Evolutionary conservation across 2,113 vertebrate genomes (phyloP), one percentile per base, ranked within the genome.

Genomic region (Meles meles): DNA sequence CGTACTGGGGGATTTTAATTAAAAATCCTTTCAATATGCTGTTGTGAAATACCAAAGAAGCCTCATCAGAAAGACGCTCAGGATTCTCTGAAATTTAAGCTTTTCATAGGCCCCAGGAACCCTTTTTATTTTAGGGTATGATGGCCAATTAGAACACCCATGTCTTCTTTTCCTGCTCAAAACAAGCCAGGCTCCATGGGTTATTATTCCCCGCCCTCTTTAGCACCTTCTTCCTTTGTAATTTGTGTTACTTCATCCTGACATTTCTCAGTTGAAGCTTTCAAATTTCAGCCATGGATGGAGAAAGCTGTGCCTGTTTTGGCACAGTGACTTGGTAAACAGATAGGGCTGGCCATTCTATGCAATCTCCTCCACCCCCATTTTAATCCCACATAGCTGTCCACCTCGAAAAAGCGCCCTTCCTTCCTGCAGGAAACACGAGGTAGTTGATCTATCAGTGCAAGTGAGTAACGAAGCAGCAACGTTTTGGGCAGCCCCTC

Each of bases 11-110:
- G 37, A n/a, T 92, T 96, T 94, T 94, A 97, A 97, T 96, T 96
- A 93, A 95, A 93, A 94, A 55, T 21, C 71, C 67, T 97, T 89
- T 88, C 80, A 88, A 96, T 89, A 92, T 21, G 87, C 29, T 71
- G 29, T 25, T 91, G 90, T 92, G 93, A 97, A 92, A 94, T 97
- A 95, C 72, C 98, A 88, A 97, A 97, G 59, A 79, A 81, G 63
- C 34, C 44, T 96, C 92, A 82, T 85, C 31, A 55, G 96, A 72
- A 95, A 25, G 37, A n/a, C 93, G 25, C 15, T 61, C 1, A 5
- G 14, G 7, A 6, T 67, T 92, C 42, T 96, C 86, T 57, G 76
- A 96, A 96, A 96, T 67, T 39, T 4, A 18, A 84, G 39, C 81
- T 92, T 96, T 55, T 52, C 76, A 85, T 7, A 34, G 39, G 7